A percentile compares a stretch with the other conserved stretches of the same genome.
These are phyloP conservation scores for Ictidomys tridecemlineatus DNA, from an alignment of 2,113 vertebrate species.

Conservation along the genomic window DNA sequence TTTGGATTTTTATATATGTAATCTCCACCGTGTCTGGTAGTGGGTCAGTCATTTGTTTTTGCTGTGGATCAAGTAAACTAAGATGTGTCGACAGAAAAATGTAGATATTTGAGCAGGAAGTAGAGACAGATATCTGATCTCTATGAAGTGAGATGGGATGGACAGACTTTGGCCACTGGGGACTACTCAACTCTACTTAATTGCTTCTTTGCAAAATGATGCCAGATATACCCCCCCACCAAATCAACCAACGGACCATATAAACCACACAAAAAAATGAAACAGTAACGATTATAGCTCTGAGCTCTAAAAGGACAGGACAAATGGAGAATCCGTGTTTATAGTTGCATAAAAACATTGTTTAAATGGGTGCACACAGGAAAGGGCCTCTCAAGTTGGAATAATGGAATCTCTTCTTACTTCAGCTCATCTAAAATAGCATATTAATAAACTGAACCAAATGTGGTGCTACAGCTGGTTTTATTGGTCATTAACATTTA, in stretches of 20 bases:
- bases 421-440: slow-evolving; percentile 74
- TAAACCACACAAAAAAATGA: not conserved
- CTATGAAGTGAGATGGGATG: not conserved
- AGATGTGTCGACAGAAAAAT: slow-evolving; percentile 29
- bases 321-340: slow-evolving; percentile 55
- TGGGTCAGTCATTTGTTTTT: slow-evolving; percentile 13
- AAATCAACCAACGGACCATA: not conserved
- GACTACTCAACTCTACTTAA: slow-evolving; percentile 59
- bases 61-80: not conserved
- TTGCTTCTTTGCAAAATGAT: slow-evolving; percentile 69
- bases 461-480: slow-evolving; percentile 75
- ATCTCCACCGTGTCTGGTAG: not conserved
- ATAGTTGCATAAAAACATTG: slow-evolving; percentile 51
- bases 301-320: not conserved
- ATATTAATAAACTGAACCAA: slow-evolving; percentile 81
- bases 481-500: slow-evolving; percentile 81
- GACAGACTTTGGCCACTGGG: not conserved
- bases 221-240: not conserved
- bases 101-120: slow-evolving; percentile 49
- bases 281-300: not conserved
- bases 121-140: not conserved
- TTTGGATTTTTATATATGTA: slow-evolving; percentile 6
- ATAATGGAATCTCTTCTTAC: slow-evolving; percentile 71
- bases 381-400: slow-evolving; percentile 58
- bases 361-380: slow-evolving; percentile 28